Base-by-base conservation (phyloP, 2,113 vertebrate species). In the Phaethornis superciliosus region DNA sequence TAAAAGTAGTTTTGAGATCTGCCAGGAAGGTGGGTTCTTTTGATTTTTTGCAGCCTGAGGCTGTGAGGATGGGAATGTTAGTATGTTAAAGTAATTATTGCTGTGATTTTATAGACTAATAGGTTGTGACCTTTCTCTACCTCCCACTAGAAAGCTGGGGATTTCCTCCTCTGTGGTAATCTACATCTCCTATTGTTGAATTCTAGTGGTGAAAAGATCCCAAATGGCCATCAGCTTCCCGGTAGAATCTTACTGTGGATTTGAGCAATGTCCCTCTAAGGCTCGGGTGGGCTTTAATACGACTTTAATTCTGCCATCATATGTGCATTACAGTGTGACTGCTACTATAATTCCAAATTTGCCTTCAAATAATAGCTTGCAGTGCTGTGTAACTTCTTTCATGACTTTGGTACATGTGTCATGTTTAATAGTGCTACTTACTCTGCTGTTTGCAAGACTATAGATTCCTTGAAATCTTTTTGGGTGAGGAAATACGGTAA, bases 21-120 rank as follows among this genome's bases (percentile, higher is more conserved):
- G 0, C 33, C 16, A 27, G 44, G 27, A 52, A 84, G 60, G 49
- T 52, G 35, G 21, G 49, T n/a, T 37, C n/a, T 88, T 86, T 81
- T 85, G 10, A 83, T 85, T 32, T 85, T 32, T 85, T 92, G 56
- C 37, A 88, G 49, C 62, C 68, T n/a, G 32, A 78, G 56, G 19
- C 79, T 85, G 81, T 62, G 42, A 85, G 42, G 46, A 76, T 63
- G 75, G 32, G 64, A 60, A 75, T 52, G 63, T 56, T 84, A 72
- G 28, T 90, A 56, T 94, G 80, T 71, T 94, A 62, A 86, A 94
- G 60, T 78, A 93, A 88, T 92, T 93, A 88, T 75, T 88, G 47
- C 76, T 86, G 64, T 83, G 88, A 75, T 93, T 94, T 96, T 86
- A 56, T 44, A 84, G 69, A 75, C 51, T 88, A 71, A 75, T 84